Evolutionary conservation across 2,113 vertebrate species (phyloP).

Genomic region (Alethe diademata): DNA sequence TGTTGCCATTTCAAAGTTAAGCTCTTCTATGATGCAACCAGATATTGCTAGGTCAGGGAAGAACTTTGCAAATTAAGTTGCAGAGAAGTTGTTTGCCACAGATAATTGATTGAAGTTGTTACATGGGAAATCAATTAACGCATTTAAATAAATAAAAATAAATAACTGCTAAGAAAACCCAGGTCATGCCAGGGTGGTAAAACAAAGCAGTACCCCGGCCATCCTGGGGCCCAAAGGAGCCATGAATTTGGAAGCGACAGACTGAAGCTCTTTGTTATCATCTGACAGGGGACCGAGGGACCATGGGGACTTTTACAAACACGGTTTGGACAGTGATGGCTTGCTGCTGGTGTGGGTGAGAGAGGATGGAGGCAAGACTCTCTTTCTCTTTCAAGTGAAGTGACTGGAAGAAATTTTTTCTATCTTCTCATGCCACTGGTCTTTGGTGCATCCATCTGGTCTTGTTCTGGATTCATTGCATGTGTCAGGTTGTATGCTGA

Average conservation of each 20-base stretch:
- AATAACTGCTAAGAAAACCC: conserved; percentile 19
- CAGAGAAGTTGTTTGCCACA: conserved; percentile 54
- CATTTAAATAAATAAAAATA: conserved; percentile 60
- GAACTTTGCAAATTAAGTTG: conserved; percentile 74
- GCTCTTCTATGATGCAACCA: conserved; percentile 59
- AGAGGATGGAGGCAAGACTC: neutral
- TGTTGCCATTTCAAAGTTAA: conserved; percentile 73
- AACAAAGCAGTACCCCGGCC: neutral
- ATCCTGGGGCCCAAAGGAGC: neutral
- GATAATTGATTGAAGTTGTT: conserved; percentile 70
- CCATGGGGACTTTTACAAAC: neutral
- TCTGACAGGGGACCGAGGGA: neutral
- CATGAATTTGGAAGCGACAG: neutral
- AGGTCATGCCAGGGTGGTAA: neutral
- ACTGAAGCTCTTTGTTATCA: neutral
- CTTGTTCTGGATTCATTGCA: neutral
- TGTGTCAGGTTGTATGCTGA: neutral
- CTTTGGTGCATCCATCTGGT: neutral
- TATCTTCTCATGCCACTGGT: neutral
- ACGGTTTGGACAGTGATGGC: neutral
- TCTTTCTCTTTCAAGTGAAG: neutral
- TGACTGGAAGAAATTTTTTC: neutral
- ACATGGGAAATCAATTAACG: conserved; percentile 41
- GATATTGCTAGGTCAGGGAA: conserved; percentile 66
- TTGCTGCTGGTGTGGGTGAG: neutral